phyloP scores from a whole-genome alignment of 1,140 invertebrate species.

The Cotesia typhae region DNA sequence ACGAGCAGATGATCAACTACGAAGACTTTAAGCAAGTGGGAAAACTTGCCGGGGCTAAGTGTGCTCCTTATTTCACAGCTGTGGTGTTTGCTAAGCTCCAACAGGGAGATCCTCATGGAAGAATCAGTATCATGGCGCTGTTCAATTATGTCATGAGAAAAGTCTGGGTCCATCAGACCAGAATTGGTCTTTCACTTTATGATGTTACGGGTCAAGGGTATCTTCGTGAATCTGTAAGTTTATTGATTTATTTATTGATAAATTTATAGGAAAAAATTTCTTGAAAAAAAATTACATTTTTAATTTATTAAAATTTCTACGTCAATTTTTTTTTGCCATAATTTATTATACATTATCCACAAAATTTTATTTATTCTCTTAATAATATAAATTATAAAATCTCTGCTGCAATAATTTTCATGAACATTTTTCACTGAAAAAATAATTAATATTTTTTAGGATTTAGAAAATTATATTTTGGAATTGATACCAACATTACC shows the following conservation, averaged over 20 bases:
- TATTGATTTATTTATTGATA: not conserved
- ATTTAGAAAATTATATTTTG: constrained; percentile 93
- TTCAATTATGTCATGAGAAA: constrained; percentile 97
- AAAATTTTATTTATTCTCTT: too few relatives aligned
- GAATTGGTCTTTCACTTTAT: constrained; percentile 91
- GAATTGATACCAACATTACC: constrained; percentile 91
- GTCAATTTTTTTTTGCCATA: too few relatives aligned
- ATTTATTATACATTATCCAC: too few relatives aligned
- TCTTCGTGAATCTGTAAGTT: constrained; percentile 82
- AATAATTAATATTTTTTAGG: constrained; percentile 66
- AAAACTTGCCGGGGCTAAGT: constrained; percentile 71
- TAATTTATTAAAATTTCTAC: too few relatives aligned
- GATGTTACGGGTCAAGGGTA: constrained; percentile 93
- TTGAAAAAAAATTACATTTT: too few relatives aligned
- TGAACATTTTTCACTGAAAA: too few relatives aligned
- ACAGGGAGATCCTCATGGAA: constrained; percentile 82
- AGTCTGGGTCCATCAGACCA: constrained; percentile 92
- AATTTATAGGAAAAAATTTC: too few relatives aligned
- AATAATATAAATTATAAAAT: too few relatives aligned
- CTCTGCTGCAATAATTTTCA: too few relatives aligned
- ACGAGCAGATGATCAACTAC: constrained; percentile 88
- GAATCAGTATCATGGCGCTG: constrained; percentile 82
- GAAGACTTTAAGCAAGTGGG: constrained; percentile 83
- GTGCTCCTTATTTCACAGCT: constrained; percentile 81
- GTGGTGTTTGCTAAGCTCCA: constrained; percentile 87